phyloP scores from a whole-genome alignment of 30 jellyfish, hydroid and myxozoan species.

The Calvadosia cruxmelitensis region DNA sequence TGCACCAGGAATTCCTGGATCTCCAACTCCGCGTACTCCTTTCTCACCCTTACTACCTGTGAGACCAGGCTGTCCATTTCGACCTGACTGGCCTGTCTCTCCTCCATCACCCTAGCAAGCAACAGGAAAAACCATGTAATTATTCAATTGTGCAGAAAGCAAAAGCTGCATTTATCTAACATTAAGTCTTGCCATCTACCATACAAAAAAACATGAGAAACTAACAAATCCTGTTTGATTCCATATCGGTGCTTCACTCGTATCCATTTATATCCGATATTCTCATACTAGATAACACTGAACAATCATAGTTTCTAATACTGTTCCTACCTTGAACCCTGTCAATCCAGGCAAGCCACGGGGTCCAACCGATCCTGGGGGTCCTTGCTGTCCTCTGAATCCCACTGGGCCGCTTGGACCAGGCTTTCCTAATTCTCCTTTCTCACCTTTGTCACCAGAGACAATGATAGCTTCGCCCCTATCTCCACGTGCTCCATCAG shows the following conservation, averaged over 20 bases:
- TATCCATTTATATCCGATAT: too few species aligned
- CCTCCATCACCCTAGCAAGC: conserved; percentile 25
- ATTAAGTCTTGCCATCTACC: too few species aligned
- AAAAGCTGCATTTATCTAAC: too few species aligned
- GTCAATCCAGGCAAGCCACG: not conserved
- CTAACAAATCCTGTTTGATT: too few species aligned
- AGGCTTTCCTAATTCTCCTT: conserved; percentile 44
- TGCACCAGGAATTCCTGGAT: conserved; percentile 32
- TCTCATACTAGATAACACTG: too few species aligned
- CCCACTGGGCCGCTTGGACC: conserved; percentile 69
- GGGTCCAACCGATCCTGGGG: conserved; percentile 28
- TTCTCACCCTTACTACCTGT: conserved; percentile 32
- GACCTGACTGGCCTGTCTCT: conserved; percentile 34
- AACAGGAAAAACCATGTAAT: too few species aligned
- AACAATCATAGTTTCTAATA: too few species aligned
- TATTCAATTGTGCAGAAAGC: too few species aligned
- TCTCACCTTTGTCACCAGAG: conserved; percentile 50
- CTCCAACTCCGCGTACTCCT: conserved; percentile 33
- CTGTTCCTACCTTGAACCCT: not conserved
- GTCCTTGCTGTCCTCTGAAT: conserved; percentile 53
- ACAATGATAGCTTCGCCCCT: conserved; percentile 37
- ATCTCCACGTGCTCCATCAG: conserved; percentile 44
- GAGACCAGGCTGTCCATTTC: conserved; percentile 17
- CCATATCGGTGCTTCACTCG: too few species aligned
- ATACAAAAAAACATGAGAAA: too few species aligned